These are phyloP conservation scores for Laspeyria flexula DNA, from an alignment of 2,888 invertebrate species.

Conservation along the genomic window DNA sequence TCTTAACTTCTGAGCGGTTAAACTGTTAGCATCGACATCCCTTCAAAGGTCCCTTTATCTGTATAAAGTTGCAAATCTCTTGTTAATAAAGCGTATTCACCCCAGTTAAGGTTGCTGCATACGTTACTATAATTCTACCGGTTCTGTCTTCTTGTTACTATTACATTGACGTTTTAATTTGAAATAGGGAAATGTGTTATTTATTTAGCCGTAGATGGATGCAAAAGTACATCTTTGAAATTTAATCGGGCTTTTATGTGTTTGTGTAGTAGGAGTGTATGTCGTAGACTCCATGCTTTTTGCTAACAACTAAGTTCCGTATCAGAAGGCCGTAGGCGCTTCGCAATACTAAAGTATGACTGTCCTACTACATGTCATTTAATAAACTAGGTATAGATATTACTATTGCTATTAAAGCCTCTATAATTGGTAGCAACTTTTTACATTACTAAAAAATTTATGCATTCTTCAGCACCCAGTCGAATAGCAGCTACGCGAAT, in stretches of 20 bases:
- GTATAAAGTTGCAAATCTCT: constrained; percentile 64
- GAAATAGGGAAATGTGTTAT: neutral
- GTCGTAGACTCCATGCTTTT: constrained; percentile 37
- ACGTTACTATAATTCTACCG: constrained; percentile 8
- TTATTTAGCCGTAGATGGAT: constrained; percentile 16
- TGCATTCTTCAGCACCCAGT: too few relatives aligned
- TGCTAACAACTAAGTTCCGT: constrained; percentile 60
- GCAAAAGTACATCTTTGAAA: neutral
- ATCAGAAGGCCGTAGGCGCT: constrained; percentile 54
- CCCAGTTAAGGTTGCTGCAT: constrained; percentile 58
- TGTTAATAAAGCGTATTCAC: constrained; percentile 63
- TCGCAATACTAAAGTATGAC: constrained; percentile 34
- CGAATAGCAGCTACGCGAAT: too few relatives aligned
- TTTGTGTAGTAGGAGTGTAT: constrained; percentile 17
- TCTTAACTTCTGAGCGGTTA: constrained; percentile 61
- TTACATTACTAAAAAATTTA: too few relatives aligned
- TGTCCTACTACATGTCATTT: neutral
- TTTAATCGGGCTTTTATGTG: constrained; percentile 4
- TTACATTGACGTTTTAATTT: constrained; percentile 18
- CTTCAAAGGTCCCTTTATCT: constrained; percentile 65
- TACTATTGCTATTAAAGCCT: too few relatives aligned
- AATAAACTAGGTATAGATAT: neutral
- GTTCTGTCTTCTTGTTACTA: neutral
- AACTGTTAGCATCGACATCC: constrained; percentile 59
- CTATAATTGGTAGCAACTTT: too few relatives aligned